These are phyloP conservation scores for Acrocyrtus sp. DNA, from an alignment of 2,888 invertebrate genomes.

Conservation along the genomic window DNA sequence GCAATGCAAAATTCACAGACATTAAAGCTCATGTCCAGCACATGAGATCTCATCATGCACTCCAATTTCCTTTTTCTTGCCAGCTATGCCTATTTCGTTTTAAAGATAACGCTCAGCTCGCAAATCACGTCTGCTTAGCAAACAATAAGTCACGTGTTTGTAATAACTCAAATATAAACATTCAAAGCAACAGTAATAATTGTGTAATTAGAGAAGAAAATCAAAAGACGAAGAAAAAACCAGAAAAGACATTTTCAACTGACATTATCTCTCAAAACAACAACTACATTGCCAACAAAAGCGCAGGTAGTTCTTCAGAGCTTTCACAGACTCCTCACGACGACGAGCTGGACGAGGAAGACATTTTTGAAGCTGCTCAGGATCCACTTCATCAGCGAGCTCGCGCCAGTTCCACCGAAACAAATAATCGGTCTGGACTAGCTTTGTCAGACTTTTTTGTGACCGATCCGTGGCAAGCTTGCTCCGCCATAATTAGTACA, in stretches of 20 bases:
- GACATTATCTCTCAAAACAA: background rate
- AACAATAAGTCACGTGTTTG: constrained; percentile 2
- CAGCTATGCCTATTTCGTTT: constrained; percentile 50
- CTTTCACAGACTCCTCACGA: background rate
- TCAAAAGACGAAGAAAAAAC: background rate
- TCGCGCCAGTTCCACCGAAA: constrained; percentile 20
- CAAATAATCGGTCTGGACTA: constrained; percentile 20
- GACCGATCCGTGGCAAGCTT: constrained; percentile 17
- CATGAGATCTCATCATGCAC: constrained; percentile 45
- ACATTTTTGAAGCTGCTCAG: constrained; percentile 30
- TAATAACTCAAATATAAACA: background rate
- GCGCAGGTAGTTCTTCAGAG: background rate
- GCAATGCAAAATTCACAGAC: constrained; percentile 32
- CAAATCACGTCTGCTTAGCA: constrained; percentile 29
- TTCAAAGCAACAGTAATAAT: background rate
- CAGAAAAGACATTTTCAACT: background rate
- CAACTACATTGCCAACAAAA: background rate
- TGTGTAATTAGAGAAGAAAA: background rate
- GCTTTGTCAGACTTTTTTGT: constrained; percentile 19
- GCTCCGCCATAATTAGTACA: constrained; percentile 8
- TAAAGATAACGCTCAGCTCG: constrained; percentile 35
- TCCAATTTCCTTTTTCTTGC: constrained; percentile 44
- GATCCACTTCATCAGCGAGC: constrained; percentile 4
- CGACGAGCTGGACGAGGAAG: constrained; percentile 15
- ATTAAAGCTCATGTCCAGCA: constrained; percentile 43